Percentiles rank a stretch among this genome's conserved stretches.
phyloP scores from a whole-genome alignment of 2,797 vertebrate genomes.

The Notolepis coatsorum region DNA sequence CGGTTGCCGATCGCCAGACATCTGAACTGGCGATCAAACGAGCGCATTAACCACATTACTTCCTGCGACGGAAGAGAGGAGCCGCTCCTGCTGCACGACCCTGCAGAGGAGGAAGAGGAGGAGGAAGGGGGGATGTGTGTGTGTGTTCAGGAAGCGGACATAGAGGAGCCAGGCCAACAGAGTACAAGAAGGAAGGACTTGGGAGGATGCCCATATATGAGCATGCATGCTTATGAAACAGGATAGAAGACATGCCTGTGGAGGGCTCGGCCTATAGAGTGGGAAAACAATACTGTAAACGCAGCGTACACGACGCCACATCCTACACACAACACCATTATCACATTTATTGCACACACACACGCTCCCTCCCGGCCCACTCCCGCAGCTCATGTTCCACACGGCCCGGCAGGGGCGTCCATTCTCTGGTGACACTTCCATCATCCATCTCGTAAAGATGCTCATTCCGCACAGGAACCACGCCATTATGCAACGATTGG shows the following conservation, averaged over 20 bases:
- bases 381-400: slow-evolving; percentile 10
- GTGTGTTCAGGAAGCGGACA: slow-evolving; percentile 58
- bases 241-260: slow-evolving; percentile 59
- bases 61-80: slow-evolving; percentile 61
- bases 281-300: slow-evolving; percentile 48
- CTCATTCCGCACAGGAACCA: background rate
- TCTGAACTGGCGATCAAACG: slow-evolving; percentile 57
- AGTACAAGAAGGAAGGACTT: slow-evolving; percentile 35
- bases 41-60: slow-evolving; percentile 63
- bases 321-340: slow-evolving; percentile 2
- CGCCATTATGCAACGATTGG: background rate
- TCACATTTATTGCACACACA: background rate
- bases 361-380: too few relatives aligned
- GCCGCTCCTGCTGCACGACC: slow-evolving; percentile 60
- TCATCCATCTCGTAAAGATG: background rate
- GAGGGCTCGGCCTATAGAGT: slow-evolving; percentile 44
- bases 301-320: slow-evolving; percentile 39
- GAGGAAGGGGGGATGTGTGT: slow-evolving; percentile 13
- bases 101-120: slow-evolving; percentile 34
- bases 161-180: slow-evolving; percentile 24
- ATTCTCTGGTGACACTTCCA: slow-evolving; percentile 6
- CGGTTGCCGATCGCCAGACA: slow-evolving; percentile 41
- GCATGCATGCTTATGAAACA: slow-evolving; percentile 67
- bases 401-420: slow-evolving; percentile 3
- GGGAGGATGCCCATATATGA: slow-evolving; percentile 80